These are phyloP conservation scores for Callinectes sapidus DNA, from an alignment of 2,888 invertebrate species.

Conservation along the genomic window DNA sequence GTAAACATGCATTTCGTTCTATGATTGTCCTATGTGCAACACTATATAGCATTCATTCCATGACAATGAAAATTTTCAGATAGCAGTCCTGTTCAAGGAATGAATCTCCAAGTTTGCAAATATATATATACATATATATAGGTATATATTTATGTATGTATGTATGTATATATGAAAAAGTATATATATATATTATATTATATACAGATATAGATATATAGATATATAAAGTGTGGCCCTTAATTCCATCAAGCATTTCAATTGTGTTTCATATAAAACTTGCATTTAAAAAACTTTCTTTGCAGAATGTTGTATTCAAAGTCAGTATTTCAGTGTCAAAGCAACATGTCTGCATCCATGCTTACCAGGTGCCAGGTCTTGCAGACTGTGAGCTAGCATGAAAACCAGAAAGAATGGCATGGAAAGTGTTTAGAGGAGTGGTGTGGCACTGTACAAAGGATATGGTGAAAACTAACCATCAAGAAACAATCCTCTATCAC, in stretches of 20 bases:
- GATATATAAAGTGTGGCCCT: background rate
- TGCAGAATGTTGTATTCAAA: slow-evolving; percentile 27
- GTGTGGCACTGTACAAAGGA: background rate
- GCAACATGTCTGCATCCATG: slow-evolving; percentile 59
- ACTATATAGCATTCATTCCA: background rate
- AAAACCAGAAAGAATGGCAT: slow-evolving; percentile 52
- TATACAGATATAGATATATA: too few species aligned
- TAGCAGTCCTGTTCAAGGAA: background rate
- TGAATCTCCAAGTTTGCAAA: background rate
- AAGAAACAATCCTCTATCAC: background rate
- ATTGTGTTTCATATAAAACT: background rate
- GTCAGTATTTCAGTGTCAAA: slow-evolving; percentile 28
- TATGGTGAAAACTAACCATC: background rate
- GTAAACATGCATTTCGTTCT: slow-evolving; percentile 19
- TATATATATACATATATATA: too few species aligned
- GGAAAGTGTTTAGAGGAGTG: slow-evolving; percentile 39
- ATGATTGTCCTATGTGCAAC: background rate
- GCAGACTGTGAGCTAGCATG: slow-evolving; percentile 64
- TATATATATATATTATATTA: too few species aligned
- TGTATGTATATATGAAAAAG: too few species aligned
- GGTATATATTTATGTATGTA: too few species aligned
- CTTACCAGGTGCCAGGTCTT: slow-evolving; percentile 60
- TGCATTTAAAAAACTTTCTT: background rate
- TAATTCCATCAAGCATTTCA: slow-evolving; percentile 12
- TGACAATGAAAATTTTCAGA: background rate